Evolutionary conservation across 2,113 vertebrate species (phyloP).

Genomic region (Stigmatopora nigra): DNA sequence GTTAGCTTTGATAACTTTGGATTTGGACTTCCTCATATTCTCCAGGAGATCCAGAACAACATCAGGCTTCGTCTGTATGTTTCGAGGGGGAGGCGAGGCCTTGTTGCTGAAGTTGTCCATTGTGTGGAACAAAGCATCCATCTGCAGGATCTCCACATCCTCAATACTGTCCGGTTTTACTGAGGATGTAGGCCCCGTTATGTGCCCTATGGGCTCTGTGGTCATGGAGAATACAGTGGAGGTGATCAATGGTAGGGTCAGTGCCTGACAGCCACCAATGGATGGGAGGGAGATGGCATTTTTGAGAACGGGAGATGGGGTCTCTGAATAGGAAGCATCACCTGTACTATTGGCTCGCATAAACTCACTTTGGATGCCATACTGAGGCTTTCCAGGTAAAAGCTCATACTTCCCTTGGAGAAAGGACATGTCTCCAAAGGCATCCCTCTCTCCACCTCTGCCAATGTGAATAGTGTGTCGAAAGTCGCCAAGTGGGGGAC

Average conservation of each 20-base stretch:
- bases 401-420: conserved; percentile 95
- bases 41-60: conserved; percentile 64
- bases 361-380: conserved; percentile 78
- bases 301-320: conserved; percentile 93
- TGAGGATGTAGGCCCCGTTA: conserved; percentile 50
- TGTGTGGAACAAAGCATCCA: conserved; percentile 63
- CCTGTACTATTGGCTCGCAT: conserved; percentile 90
- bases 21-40: conserved; percentile 69
- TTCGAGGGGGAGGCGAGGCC: conserved; percentile 37
- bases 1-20: conserved; percentile 69
- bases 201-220: conserved; percentile 74
- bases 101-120: conserved; percentile 59
- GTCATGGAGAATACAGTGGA: conserved; percentile 78
- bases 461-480: conserved; percentile 98
- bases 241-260: conserved; percentile 82
- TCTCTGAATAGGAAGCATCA: conserved; percentile 82
- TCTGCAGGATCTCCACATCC: conserved; percentile 63
- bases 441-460: conserved; percentile 85
- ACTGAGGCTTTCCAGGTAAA: conserved; percentile 81
- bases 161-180: conserved; percentile 39
- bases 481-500: conserved; percentile 94
- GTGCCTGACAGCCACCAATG: conserved; percentile 91
- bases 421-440: conserved; percentile 97
- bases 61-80: conserved; percentile 48
- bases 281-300: conserved; percentile 96